Base-by-base conservation (phyloP, 2,888 invertebrate species). In the Oscheius myriophilus region DNA sequence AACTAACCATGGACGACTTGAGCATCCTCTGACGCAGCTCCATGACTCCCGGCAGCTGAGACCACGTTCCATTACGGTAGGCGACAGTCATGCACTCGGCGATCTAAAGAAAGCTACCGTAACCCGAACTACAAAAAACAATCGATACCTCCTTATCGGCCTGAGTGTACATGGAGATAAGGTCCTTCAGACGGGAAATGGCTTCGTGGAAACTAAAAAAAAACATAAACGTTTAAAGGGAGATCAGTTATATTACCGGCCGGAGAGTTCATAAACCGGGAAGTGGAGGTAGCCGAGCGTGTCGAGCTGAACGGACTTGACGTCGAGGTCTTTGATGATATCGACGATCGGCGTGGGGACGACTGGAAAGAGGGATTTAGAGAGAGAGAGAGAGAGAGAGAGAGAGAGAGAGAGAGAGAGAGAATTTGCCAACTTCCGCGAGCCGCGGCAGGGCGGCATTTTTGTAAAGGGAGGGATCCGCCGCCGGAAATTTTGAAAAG, bases 281-380 rank as follows among this genome's bases (percentile, higher is more conserved):
- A 81, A 83, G 49, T 43, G 43, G 16, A 42, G 18, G 43, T 21
- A 16, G 73, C 79, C 82, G 11, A 84, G 73, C 0, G 82, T 79
- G 54, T 84, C 82, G 18, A 72, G 53, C 66, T 84, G 84, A 16
- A 84, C 75, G 53, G 77, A 78, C 57, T 84, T 84, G 51, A 84
- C 71, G 54, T 83, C 81, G 43, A 84, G 72, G 18, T 67, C 33
- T 59, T 76, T 73, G 11, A 49, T 25, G 16, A 82, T 67, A n/a
- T 69, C 67, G 42, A 42, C 21, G 9, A 70, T 66, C 21, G 71
- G 59, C 0, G 59, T 59, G 12, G 68, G 64, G 49, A 53, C 51
- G 9, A 71, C 76, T 75, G 25, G 18, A 64, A 18, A 16, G 2
- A 4, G n/a, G 14, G 18, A 21, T 3, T 33, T 33, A 33, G 33